These are phyloP conservation scores for Sarcoramphus papa DNA, from an alignment of 2,797 vertebrate species.

Conservation along the genomic window DNA sequence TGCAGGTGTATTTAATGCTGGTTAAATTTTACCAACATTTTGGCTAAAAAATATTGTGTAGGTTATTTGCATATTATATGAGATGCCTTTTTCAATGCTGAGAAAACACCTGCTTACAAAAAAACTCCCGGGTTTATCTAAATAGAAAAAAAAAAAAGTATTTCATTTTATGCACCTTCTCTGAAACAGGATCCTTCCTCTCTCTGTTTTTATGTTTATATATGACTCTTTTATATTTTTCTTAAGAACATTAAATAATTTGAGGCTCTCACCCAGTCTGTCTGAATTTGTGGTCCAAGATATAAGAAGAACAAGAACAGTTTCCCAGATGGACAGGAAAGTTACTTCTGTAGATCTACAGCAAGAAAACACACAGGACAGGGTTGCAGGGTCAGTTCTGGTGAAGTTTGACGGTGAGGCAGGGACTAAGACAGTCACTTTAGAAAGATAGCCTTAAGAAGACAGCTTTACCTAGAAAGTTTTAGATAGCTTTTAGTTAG, in stretches of 20 bases:
- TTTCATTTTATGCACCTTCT: not conserved
- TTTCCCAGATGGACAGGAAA: not conserved
- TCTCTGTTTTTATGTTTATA: not conserved
- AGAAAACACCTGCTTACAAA: not conserved
- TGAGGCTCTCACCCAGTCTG: not conserved
- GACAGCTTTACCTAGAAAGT: not conserved
- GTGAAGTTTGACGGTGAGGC: fast-evolving
- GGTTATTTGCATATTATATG: not conserved
- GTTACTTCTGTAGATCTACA: not conserved
- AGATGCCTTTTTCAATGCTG: not conserved
- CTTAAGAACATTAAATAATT: not conserved
- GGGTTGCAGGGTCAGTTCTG: not conserved
- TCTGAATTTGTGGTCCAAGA: not conserved
- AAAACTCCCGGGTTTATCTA: not conserved
- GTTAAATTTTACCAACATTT: not conserved
- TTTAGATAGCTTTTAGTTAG: not conserved
- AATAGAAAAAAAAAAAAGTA: not conserved
- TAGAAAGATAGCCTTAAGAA: not conserved
- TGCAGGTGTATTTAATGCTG: not conserved
- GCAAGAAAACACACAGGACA: not conserved
- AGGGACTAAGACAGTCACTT: not conserved
- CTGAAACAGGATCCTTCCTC: not conserved
- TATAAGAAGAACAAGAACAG: not conserved
- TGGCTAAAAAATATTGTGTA: not conserved
- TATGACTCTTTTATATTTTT: not conserved